Percentiles rank a stretch among this genome's conserved stretches.
Evolutionary conservation across 2,888 invertebrate species (phyloP).

Genomic region (Tyria jacobaeae): DNA sequence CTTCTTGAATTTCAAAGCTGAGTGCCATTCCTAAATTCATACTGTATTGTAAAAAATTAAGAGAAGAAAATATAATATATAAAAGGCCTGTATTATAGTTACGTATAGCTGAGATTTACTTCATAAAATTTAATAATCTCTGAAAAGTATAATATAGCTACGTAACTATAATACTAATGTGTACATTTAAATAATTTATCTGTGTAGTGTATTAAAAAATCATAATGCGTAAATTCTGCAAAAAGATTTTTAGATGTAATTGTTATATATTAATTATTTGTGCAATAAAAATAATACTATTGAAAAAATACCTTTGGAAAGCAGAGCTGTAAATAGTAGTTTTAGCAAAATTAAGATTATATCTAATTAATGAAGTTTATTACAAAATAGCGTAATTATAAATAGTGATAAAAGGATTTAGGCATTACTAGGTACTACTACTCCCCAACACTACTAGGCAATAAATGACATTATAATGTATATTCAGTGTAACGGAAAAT

Average conservation of each 20-base stretch:
- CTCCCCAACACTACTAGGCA: no score
- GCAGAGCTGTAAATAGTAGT: background rate
- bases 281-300: slow-evolving; percentile 1
- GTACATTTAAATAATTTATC: background rate
- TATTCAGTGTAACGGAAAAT: background rate
- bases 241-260: background rate
- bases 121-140: background rate
- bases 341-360: background rate
- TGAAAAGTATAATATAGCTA: no score
- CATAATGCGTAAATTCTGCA: background rate
- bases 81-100: background rate
- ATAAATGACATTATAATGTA: no score
- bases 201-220: no score
- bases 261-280: slow-evolving; percentile 1
- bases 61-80: background rate
- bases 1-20: background rate
- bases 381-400: no score
- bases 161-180: no score
- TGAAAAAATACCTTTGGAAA: background rate
- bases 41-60: background rate
- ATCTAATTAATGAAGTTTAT: no score
- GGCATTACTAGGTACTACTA: no score
- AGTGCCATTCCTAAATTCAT: background rate
- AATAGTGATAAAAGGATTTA: no score
- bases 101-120: background rate